phyloP scores from a whole-genome alignment of 1,140 invertebrate species.

The Heliconius nattereri region DNA sequence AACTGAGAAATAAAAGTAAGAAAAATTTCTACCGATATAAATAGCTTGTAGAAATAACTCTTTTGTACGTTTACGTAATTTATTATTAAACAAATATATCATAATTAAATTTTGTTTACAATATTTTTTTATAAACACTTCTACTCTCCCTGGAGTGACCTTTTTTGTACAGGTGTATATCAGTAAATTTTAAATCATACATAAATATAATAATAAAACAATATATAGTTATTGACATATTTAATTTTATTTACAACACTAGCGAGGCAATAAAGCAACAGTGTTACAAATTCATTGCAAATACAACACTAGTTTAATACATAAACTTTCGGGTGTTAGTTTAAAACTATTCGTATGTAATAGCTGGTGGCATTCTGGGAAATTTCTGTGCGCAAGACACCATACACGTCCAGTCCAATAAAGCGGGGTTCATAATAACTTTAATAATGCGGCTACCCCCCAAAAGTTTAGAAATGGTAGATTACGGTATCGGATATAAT shows the following conservation, averaged over 20 bases:
- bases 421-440: slow-evolving; percentile 31
- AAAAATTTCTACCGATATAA: neutral
- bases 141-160: no score
- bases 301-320: slow-evolving; percentile 6
- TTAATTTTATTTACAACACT: neutral
- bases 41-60: neutral
- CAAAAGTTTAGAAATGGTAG: slow-evolving; percentile 32
- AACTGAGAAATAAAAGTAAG: neutral
- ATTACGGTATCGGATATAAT: slow-evolving; percentile 23
- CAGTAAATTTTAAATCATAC: no score
- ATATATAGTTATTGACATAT: neutral
- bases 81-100: no score
- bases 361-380: neutral
- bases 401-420: slow-evolving; percentile 25
- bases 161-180: no score
- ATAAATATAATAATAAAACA: no score
- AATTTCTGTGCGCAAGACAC: slow-evolving; percentile 26
- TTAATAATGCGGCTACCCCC: slow-evolving; percentile 36
- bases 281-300: slow-evolving; percentile 17
- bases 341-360: slow-evolving; percentile 27
- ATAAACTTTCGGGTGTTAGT: slow-evolving; percentile 12
- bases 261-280: neutral
- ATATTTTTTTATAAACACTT: no score
- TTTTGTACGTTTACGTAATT: neutral
- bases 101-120: neutral